These are phyloP conservation scores for Magallana ariakensis DNA, from an alignment of 1,140 invertebrate species.

Conservation along the genomic window DNA sequence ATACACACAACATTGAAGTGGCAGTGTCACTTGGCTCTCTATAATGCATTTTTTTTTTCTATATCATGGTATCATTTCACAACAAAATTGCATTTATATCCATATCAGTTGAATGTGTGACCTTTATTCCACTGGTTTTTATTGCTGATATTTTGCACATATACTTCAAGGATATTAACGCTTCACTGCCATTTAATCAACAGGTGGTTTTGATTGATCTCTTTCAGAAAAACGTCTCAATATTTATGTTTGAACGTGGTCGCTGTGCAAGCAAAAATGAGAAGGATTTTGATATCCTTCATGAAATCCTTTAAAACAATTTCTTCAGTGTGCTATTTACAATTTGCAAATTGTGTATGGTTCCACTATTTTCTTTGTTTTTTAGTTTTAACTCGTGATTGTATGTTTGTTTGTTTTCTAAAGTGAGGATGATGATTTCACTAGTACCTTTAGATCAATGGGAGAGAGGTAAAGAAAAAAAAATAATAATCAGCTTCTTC, in stretches of 20 bases:
- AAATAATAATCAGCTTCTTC: background rate
- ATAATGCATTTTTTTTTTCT: background rate
- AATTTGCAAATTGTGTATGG: background rate
- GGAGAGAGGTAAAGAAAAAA: constrained; percentile 1
- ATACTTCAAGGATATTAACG: background rate
- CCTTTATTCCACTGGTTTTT: too few species aligned
- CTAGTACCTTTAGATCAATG: constrained; percentile 23
- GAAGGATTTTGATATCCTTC: background rate
- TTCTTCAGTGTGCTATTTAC: background rate
- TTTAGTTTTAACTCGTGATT: background rate
- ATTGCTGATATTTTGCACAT: background rate
- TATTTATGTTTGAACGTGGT: too few species aligned
- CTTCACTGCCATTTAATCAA: background rate
- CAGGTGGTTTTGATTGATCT: too few species aligned
- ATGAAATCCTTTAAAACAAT: background rate
- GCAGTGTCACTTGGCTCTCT: constrained; percentile 1
- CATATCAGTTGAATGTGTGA: too few species aligned
- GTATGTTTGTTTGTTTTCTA: constrained; percentile 20
- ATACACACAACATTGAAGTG: constrained; percentile 22
- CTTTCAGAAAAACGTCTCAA: too few species aligned
- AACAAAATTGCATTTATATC: too few species aligned
- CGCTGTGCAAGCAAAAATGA: background rate
- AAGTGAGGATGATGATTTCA: constrained; percentile 31
- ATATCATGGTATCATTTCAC: too few species aligned
- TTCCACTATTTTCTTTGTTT: background rate